Conservation (phyloP, 1,140 invertebrate species). For the Eriocheir sinensis region DNA sequence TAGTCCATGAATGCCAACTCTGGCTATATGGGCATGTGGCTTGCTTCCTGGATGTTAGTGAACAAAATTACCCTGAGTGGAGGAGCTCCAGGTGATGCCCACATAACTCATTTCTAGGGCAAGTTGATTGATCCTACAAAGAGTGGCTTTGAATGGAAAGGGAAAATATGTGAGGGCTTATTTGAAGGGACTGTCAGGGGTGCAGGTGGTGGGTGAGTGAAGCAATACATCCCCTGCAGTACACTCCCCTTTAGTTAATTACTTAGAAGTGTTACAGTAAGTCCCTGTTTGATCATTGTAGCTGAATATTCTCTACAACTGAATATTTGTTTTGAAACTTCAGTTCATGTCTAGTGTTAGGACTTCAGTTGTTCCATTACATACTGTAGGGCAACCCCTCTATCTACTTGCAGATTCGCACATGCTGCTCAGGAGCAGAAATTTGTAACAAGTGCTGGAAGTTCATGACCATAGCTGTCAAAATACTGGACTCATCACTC, state of each 20-base stretch:
- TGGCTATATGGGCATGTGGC: too few species aligned
- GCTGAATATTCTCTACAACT: not conserved
- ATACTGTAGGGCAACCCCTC: not conserved
- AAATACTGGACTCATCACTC: conserved; percentile 93
- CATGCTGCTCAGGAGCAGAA: conserved; percentile 83
- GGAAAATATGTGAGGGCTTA: not conserved
- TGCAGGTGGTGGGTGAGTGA: too few species aligned
- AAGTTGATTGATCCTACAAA: too few species aligned
- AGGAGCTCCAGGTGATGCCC: too few species aligned
- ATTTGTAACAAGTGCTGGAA: conserved; percentile 96
- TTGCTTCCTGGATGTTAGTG: too few species aligned
- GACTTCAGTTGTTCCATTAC: not conserved
- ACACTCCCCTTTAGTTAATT: not conserved
- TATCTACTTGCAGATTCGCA: conserved; percentile 88
- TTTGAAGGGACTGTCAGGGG: too few species aligned
- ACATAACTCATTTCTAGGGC: too few species aligned
- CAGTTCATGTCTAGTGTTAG: not conserved
- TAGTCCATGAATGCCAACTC: too few species aligned
- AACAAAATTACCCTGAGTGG: too few species aligned
- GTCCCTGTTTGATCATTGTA: too few species aligned
- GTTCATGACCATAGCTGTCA: conserved; percentile 96
- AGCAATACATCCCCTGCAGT: too few species aligned
- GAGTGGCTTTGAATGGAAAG: too few species aligned
- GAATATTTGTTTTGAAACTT: not conserved
- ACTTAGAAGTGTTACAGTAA: not conserved